Evolutionary conservation across 2,797 vertebrate species (phyloP).

Genomic region (Chaunax sp.): DNA sequence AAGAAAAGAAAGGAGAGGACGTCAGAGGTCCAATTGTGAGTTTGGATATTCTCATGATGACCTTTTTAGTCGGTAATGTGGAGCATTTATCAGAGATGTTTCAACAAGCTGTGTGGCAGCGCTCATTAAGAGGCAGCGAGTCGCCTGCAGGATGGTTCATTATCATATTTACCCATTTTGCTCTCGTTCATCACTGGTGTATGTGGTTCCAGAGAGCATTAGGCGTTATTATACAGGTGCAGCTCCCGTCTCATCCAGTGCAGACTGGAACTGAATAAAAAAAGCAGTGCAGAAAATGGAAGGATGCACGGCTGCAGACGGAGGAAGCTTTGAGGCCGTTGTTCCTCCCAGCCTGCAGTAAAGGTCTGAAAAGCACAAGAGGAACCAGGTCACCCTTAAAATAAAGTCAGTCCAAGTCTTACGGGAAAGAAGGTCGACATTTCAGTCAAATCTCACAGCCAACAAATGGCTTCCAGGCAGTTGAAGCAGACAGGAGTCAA

Average conservation of each 20-base stretch:
- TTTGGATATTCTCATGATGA: conserved; percentile 9
- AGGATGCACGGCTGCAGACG: conserved; percentile 3
- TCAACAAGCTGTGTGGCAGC: conserved; percentile 43
- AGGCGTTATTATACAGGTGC: conserved; percentile 18
- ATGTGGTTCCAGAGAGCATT: conserved; percentile 31
- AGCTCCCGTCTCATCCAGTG: neutral
- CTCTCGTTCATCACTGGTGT: conserved; percentile 35
- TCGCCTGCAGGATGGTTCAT: conserved; percentile 50
- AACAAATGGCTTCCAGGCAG: too few species aligned
- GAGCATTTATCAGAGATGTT: conserved; percentile 56
- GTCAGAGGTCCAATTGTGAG: too few species aligned
- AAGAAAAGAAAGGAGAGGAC: neutral
- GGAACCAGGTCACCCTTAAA: too few species aligned
- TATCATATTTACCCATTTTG: conserved; percentile 53
- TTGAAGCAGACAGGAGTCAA: too few species aligned
- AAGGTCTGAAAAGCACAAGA: too few species aligned
- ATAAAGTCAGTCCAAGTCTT: too few species aligned
- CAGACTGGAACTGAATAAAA: neutral
- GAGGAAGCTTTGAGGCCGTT: conserved; percentile 13
- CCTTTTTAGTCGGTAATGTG: conserved; percentile 30
- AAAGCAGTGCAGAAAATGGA: too few species aligned
- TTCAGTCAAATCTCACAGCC: too few species aligned
- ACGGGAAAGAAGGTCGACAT: conserved; percentile 13
- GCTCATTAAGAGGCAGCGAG: conserved; percentile 58
- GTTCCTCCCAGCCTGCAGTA: neutral